Percentiles rank a stretch among this genome's conserved stretches.
Evolutionary conservation across 2,888 invertebrate genomes (phyloP).

Genomic region (Heliconius ethilla): DNA sequence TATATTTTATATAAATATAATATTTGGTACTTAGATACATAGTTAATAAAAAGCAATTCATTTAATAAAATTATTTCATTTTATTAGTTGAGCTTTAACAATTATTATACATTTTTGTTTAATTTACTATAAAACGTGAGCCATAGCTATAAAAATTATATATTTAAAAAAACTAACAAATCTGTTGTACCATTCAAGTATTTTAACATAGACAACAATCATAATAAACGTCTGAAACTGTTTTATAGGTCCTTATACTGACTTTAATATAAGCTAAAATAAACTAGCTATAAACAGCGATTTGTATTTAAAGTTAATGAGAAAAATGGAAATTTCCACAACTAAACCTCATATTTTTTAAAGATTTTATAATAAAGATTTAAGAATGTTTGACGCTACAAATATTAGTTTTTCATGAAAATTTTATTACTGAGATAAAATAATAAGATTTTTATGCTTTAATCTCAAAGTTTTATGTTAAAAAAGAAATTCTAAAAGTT

Average conservation of each 20-base stretch:
- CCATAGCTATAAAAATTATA: neutral
- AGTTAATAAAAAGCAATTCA: neutral
- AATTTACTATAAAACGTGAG: neutral
- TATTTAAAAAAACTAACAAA: neutral
- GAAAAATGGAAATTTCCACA: constrained; percentile 8
- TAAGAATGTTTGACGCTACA: constrained; percentile 1
- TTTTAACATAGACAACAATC: neutral
- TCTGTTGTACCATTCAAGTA: neutral
- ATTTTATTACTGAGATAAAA: neutral
- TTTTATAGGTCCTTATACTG: neutral
- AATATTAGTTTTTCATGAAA: neutral
- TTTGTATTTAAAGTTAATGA: constrained; percentile 11
- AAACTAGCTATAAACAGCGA: neutral
- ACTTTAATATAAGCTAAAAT: constrained; percentile 19
- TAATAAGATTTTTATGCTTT: neutral
- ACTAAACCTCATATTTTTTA: no score
- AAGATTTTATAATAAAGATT: neutral
- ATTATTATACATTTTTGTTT: neutral
- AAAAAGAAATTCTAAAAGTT: neutral
- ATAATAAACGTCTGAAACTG: neutral
- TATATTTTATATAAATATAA: no score
- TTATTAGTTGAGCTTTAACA: neutral
- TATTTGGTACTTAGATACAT: no score
- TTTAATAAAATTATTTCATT: neutral
- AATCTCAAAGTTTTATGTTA: neutral